phyloP scores from a whole-genome alignment of 2,797 vertebrate species.

The Gadopsis bispinosus region DNA sequence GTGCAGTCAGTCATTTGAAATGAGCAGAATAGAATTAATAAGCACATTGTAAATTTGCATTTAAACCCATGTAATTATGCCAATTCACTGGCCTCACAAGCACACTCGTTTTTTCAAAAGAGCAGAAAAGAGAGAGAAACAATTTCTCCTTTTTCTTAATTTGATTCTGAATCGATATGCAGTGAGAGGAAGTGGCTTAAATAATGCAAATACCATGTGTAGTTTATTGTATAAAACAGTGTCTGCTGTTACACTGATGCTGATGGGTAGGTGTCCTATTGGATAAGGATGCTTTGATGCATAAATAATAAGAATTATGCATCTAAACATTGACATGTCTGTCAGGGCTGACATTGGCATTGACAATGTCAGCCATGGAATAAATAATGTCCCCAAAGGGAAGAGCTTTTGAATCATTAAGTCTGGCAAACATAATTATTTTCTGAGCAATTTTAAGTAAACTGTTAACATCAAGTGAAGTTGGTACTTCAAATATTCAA shows the following conservation, averaged over 20 bases:
- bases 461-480: slow-evolving; percentile 8
- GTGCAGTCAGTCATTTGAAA: slow-evolving; percentile 90
- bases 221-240: slow-evolving; percentile 25
- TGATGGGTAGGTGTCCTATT: slow-evolving; percentile 11
- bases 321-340: slow-evolving; percentile 5
- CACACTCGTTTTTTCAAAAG: slow-evolving; percentile 64
- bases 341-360: slow-evolving; percentile 1
- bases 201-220: slow-evolving; percentile 19
- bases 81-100: slow-evolving; percentile 83
- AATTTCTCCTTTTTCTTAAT: slow-evolving; percentile 43
- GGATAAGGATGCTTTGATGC: slow-evolving; percentile 16
- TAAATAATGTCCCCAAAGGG: background rate
- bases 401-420: slow-evolving; percentile 6
- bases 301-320: slow-evolving; percentile 11
- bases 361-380: background rate
- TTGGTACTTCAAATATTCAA: background rate
- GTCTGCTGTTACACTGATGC: slow-evolving; percentile 5
- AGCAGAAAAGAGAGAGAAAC: slow-evolving; percentile 65
- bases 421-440: slow-evolving; percentile 5
- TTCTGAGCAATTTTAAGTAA: slow-evolving; percentile 16
- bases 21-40: slow-evolving; percentile 90
- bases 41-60: slow-evolving; percentile 89
- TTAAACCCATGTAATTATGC: slow-evolving; percentile 87
- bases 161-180: slow-evolving; percentile 52
- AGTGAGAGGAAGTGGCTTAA: slow-evolving; percentile 37